These are phyloP conservation scores for Xanthia icteritia DNA, from an alignment of 2,888 invertebrate genomes.

Conservation along the genomic window DNA sequence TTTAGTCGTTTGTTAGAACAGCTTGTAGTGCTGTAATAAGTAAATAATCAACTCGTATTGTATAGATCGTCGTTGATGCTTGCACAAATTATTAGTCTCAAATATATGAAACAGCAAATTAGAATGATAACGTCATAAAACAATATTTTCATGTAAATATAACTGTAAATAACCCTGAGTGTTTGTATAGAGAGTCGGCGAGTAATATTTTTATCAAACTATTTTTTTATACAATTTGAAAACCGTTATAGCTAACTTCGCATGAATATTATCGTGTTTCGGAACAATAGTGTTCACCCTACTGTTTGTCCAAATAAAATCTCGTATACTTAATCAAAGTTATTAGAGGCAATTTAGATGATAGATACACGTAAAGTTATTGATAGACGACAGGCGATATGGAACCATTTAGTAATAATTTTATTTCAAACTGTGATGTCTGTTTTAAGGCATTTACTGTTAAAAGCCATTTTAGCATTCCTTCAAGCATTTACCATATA, in stretches of 20 bases:
- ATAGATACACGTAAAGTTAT: slow-evolving; percentile 51
- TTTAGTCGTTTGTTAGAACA: slow-evolving; percentile 52
- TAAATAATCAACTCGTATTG: slow-evolving; percentile 41
- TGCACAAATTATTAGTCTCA: slow-evolving; percentile 70
- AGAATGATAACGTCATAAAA: slow-evolving; percentile 43
- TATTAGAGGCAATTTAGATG: slow-evolving; percentile 55
- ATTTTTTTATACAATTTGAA: slow-evolving; percentile 83
- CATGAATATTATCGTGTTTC: slow-evolving; percentile 60
- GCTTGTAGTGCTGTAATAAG: slow-evolving; percentile 52
- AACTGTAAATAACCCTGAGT: slow-evolving; percentile 81
- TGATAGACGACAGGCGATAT: slow-evolving; percentile 67
- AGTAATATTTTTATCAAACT: slow-evolving; percentile 86
- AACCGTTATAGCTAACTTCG: slow-evolving; percentile 69
- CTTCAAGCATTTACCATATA: slow-evolving; percentile 75
- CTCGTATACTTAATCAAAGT: slow-evolving; percentile 54
- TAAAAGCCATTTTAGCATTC: slow-evolving; percentile 72
- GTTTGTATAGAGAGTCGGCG: slow-evolving; percentile 85
- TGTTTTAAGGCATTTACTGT: slow-evolving; percentile 71
- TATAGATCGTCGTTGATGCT: slow-evolving; percentile 56
- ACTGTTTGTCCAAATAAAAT: slow-evolving; percentile 57
- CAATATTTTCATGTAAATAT: slow-evolving; percentile 79
- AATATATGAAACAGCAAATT: slow-evolving; percentile 49
- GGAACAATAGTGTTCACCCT: slow-evolving; percentile 58
- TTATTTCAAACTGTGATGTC: slow-evolving; percentile 58
- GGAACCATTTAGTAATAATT: slow-evolving; percentile 81